Base-by-base conservation (phyloP, 2,888 invertebrate species). In the Athetis lepigone region DNA sequence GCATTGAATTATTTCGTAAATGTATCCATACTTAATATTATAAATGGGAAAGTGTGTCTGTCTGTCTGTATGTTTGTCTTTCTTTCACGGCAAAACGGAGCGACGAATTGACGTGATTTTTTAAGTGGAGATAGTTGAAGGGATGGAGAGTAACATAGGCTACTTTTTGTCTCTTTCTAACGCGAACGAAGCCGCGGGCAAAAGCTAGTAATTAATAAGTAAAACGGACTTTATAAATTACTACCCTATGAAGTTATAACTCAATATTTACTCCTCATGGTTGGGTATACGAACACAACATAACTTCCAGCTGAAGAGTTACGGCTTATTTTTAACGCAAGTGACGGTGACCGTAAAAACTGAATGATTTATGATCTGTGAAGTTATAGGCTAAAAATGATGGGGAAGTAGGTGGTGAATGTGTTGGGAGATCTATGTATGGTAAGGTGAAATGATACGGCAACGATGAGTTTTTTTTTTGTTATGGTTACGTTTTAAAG, bases 291-390 rank as follows among this genome's bases (percentile, higher is more conserved):
- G 74, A 49, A 27, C 33, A 76, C n/a, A 42, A 25, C 37, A 43
- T 57, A 78, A 79, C 73, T 80, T 77, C 80, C 78, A 76, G 80
- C 60, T 74, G 77, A 61, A 65, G 49, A 59, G 58, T 59, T 58
- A 63, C 46, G 43, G 13, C 60, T 52, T 9, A 33, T 33, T 33
- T 69, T 82, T 76, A 79, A 23, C 56, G 58, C 33, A 72, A 80
- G 72, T 76, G 72, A 77, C 61, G 70, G 65, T 75, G 19, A 13
- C 36, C 67, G 58, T 80, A 72, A 82, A 82, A n/a, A 76, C 67
- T 71, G 60, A 77, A 78, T 79, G 81, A 63, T 82, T 81, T 80
- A 82, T 77, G 78, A 77, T 70, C 77, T 80, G 81, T 73, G 73
- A 61, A 57, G 64, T 43, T 66, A 55, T 60, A 19, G 40, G 47